Evolutionary conservation across 2,113 vertebrate genomes (phyloP).

Genomic region (Sakesphorus luctuosus): DNA sequence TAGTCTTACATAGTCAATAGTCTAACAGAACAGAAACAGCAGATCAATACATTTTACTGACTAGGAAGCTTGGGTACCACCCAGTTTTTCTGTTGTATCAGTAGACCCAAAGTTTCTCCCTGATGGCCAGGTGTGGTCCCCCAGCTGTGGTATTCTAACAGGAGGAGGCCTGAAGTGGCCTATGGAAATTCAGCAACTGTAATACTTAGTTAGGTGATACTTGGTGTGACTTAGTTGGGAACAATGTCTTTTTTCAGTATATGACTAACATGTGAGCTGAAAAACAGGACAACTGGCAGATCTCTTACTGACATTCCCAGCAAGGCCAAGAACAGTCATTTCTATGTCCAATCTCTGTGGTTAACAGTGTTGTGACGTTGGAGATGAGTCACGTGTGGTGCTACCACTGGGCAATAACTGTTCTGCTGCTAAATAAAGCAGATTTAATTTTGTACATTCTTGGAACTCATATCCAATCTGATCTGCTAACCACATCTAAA

Average conservation of each 20-base stretch:
- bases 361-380: neutral
- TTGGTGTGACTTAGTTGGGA: neutral
- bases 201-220: neutral
- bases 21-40: neutral
- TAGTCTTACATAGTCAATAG: neutral
- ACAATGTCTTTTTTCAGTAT: neutral
- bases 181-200: neutral
- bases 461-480: neutral
- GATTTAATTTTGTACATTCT: slow-evolving; percentile 1
- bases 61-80: neutral
- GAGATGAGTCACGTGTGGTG: neutral
- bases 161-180: neutral
- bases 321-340: neutral
- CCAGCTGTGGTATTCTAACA: neutral
- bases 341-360: neutral
- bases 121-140: neutral
- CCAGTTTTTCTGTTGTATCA: neutral
- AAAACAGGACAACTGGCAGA: neutral
- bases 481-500: slow-evolving; percentile 15
- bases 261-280: neutral
- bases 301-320: neutral
- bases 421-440: slow-evolving; percentile 20
- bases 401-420: neutral
- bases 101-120: neutral
- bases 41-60: neutral